A percentile compares a stretch with the other conserved stretches of the same genome.
Conservation (phyloP, 2,888 invertebrate genomes). For the Acleris cristana region DNA sequence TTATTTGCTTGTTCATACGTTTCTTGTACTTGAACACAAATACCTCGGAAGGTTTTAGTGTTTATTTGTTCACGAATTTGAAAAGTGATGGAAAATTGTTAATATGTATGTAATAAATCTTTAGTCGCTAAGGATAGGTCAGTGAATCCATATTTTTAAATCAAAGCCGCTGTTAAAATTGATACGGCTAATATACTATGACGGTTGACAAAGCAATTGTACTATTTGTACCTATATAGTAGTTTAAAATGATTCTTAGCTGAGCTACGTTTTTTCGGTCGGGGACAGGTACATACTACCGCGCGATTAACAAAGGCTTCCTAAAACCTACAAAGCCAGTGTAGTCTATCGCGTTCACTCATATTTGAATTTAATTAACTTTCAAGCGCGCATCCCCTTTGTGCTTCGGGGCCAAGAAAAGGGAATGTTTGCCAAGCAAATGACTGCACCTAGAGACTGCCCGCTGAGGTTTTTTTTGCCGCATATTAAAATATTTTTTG, state of each 20-base stretch:
- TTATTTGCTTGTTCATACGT: too few relatives aligned
- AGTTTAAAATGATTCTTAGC: background rate
- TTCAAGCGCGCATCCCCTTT: conserved; percentile 69
- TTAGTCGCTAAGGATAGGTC: too few relatives aligned
- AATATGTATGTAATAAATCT: too few relatives aligned
- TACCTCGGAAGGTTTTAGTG: too few relatives aligned
- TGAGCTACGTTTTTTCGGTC: background rate
- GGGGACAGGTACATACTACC: background rate
- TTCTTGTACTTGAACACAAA: too few relatives aligned
- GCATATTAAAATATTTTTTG: conserved; percentile 61
- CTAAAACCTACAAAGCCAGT: conserved; percentile 6
- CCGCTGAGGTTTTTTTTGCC: conserved; percentile 48
- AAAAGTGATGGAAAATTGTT: too few relatives aligned
- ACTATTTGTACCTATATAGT: too few relatives aligned
- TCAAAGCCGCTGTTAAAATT: too few relatives aligned
- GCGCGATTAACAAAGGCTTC: background rate
- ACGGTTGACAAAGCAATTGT: too few relatives aligned
- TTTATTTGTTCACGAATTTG: too few relatives aligned
- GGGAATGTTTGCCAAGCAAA: conserved; percentile 58
- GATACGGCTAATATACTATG: too few relatives aligned
- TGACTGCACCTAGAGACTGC: conserved; percentile 54
- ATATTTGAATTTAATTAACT: conserved; percentile 78
- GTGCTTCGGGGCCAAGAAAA: conserved; percentile 56
- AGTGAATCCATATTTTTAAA: too few relatives aligned
- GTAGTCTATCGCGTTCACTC: conserved; percentile 44